A percentile compares a stretch with the other conserved stretches of the same genome.
Conservation (phyloP, 2,888 invertebrate species). For the Cephus nigrinus region DNA sequence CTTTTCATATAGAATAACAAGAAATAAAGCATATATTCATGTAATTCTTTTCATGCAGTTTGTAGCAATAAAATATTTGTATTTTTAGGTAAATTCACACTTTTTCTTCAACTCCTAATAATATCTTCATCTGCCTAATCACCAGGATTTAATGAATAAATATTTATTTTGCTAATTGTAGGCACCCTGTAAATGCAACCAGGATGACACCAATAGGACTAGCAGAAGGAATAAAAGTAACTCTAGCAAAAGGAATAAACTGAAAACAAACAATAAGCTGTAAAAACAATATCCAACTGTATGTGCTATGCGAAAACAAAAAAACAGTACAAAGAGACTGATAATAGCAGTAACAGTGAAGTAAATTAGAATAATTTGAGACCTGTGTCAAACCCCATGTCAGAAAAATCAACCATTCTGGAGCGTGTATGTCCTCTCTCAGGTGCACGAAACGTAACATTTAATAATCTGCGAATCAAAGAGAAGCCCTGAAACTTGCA, state of each 20-base stretch:
- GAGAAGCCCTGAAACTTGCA: slow-evolving; percentile 36
- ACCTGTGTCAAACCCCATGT: background rate
- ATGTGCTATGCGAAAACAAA: background rate
- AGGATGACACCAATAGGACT: background rate
- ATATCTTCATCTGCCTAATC: background rate
- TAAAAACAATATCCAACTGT: background rate
- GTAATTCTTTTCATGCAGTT: background rate
- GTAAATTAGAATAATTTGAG: background rate
- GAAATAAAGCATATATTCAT: background rate
- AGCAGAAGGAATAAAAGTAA: background rate
- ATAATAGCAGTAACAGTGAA: background rate
- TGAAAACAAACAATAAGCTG: background rate
- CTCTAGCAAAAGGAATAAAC: background rate
- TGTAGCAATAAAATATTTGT: background rate
- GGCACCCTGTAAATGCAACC: background rate
- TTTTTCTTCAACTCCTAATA: background rate
- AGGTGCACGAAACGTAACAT: slow-evolving; percentile 34
- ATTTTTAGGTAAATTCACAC: background rate
- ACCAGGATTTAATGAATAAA: background rate
- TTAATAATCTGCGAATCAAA: slow-evolving; percentile 45
- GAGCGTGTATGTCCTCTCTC: slow-evolving; percentile 15
- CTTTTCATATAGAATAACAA: background rate
- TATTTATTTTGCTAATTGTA: background rate
- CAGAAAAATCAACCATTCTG: background rate
- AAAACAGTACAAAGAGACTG: background rate